Conservation (phyloP, 2,113 vertebrate species). For the Microcebus murinus region DNA sequence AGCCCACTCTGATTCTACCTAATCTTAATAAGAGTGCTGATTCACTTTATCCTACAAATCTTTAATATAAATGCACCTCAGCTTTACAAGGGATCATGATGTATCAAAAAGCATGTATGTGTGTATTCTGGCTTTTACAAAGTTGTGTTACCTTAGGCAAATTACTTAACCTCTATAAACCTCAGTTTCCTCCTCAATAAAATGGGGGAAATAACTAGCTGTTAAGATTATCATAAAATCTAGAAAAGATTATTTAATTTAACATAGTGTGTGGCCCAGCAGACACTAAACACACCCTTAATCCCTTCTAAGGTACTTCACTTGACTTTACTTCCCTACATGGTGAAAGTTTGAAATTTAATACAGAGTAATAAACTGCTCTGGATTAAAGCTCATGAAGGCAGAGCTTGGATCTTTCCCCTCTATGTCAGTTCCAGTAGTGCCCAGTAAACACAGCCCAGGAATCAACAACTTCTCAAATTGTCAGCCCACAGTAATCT, state of each 20-base stretch:
- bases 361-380: constrained; percentile 43
- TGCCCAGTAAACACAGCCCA: not conserved
- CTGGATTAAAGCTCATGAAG: not conserved
- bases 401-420: not conserved
- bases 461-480: constrained; percentile 15
- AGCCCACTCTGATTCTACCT: constrained; percentile 10
- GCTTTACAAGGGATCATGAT: constrained; percentile 14
- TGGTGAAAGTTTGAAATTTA: constrained; percentile 10
- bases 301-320: constrained; percentile 7
- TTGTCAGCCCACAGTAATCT: not conserved
- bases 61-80: constrained; percentile 29
- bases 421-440: not conserved
- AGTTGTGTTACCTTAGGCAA: not conserved
- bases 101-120: constrained; percentile 8
- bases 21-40: constrained; percentile 11
- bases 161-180: constrained; percentile 16
- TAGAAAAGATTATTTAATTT: not conserved
- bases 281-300: not conserved
- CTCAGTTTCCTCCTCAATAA: constrained; percentile 39
- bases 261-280: not conserved
- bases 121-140: not conserved
- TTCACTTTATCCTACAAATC: constrained; percentile 25
- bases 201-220: constrained; percentile 26
- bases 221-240: constrained; percentile 21
- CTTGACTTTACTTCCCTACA: not conserved